Conservation (phyloP, 2,888 invertebrate genomes). For the Helicoverpa assulta region DNA sequence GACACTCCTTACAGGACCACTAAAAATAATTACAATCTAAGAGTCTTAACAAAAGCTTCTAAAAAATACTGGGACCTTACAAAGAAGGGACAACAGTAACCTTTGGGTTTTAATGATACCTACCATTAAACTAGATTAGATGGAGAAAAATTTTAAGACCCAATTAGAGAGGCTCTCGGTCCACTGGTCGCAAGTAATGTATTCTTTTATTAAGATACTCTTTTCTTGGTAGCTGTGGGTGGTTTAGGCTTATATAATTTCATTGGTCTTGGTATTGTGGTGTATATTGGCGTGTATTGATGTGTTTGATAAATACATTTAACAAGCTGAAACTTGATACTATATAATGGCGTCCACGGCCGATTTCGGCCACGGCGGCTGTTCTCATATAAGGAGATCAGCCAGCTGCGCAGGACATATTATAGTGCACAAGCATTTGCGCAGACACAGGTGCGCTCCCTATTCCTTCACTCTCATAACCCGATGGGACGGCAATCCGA, state of each 20-base stretch:
- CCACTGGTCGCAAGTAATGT: background rate
- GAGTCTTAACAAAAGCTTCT: background rate
- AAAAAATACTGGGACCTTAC: background rate
- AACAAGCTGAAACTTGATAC: background rate
- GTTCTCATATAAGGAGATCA: no score
- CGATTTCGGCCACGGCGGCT: no score
- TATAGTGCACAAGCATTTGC: no score
- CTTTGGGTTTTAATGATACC: conserved; percentile 24
- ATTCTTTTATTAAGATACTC: conserved; percentile 7
- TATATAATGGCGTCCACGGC: no score
- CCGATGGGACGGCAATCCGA: no score
- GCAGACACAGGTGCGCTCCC: no score
- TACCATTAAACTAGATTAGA: conserved; percentile 35
- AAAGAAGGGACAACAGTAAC: background rate
- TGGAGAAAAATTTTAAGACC: conserved; percentile 24
- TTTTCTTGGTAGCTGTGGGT: conserved; percentile 1
- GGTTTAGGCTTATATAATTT: background rate
- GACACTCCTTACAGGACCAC: background rate
- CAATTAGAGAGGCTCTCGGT: conserved; percentile 28
- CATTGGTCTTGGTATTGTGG: background rate
- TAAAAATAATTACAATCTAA: background rate
- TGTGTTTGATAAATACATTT: background rate
- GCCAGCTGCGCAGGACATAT: no score
- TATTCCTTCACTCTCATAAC: no score
- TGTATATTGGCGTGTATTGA: background rate